These are phyloP conservation scores for Arvicanthis niloticus DNA, from an alignment of 2,113 vertebrate genomes.

Conservation along the genomic window DNA sequence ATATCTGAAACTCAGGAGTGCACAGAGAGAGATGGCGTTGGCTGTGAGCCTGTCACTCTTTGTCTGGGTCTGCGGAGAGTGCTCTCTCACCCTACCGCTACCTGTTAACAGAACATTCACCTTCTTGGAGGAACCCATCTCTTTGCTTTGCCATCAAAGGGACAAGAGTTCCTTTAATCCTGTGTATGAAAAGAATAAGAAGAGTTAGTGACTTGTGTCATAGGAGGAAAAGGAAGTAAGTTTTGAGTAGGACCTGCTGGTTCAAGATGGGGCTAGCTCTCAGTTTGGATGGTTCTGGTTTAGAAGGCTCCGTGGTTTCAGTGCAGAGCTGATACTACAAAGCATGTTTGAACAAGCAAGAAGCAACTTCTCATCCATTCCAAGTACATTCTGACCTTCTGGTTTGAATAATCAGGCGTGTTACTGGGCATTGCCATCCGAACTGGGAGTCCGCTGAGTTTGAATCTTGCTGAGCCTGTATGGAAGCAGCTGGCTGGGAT, in stretches of 20 bases:
- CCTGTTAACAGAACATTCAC: background rate
- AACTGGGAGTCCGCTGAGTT: constrained; percentile 98
- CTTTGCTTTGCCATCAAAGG: background rate
- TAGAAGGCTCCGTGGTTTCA: background rate
- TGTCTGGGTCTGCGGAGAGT: background rate
- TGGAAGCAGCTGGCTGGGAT: constrained; percentile 99
- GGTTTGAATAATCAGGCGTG: constrained; percentile 90
- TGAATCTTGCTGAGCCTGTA: constrained; percentile 97
- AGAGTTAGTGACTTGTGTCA: background rate
- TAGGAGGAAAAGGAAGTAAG: background rate
- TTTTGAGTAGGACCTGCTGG: background rate
- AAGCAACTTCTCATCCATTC: no score
- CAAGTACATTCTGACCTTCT: background rate
- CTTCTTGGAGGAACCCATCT: background rate
- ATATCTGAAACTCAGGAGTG: background rate
- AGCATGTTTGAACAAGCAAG: background rate
- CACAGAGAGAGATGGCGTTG: background rate
- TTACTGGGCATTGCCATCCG: constrained; percentile 97
- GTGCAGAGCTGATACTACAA: background rate
- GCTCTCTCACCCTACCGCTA: no score
- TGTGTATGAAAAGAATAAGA: background rate
- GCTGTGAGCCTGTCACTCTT: no score
- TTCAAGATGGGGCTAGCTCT: background rate
- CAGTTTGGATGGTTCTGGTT: background rate
- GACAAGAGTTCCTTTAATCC: background rate